phyloP scores from a whole-genome alignment of 1,140 invertebrate species.

The Antheraea pernyi region DNA sequence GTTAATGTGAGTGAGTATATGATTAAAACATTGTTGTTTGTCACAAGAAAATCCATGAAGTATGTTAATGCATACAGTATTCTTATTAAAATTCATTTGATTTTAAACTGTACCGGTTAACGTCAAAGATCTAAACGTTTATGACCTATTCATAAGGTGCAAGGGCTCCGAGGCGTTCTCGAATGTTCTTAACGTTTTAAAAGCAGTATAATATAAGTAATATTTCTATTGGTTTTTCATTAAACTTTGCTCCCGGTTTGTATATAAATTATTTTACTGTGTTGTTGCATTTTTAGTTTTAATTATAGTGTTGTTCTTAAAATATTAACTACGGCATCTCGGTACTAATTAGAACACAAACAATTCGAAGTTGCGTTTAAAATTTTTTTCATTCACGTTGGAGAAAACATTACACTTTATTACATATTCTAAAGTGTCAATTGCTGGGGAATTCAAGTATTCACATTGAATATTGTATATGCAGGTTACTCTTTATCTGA shows the following conservation, averaged over 20 bases:
- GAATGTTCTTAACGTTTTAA: background rate
- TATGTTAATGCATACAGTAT: background rate
- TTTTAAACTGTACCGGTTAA: background rate
- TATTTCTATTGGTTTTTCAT: background rate
- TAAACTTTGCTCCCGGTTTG: background rate
- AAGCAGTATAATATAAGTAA: background rate
- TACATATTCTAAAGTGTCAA: background rate
- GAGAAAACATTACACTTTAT: background rate
- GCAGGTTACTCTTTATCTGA: background rate
- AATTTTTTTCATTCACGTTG: background rate
- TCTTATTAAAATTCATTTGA: conserved; percentile 5
- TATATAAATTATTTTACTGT: no score
- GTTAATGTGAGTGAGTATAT: background rate
- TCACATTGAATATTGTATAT: background rate
- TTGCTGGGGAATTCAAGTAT: background rate
- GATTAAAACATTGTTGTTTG: background rate
- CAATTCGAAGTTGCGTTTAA: background rate
- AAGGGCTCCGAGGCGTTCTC: background rate
- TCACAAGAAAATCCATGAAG: background rate
- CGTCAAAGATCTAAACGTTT: background rate
- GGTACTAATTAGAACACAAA: no score
- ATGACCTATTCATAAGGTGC: conserved; percentile 4
- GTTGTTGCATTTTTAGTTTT: no score
- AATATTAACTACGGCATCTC: no score
- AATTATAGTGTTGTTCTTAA: no score